Percentiles rank a stretch among this genome's conserved stretches.
phyloP scores from a whole-genome alignment of 2,797 vertebrate genomes.

The Diglossa cyanea region DNA sequence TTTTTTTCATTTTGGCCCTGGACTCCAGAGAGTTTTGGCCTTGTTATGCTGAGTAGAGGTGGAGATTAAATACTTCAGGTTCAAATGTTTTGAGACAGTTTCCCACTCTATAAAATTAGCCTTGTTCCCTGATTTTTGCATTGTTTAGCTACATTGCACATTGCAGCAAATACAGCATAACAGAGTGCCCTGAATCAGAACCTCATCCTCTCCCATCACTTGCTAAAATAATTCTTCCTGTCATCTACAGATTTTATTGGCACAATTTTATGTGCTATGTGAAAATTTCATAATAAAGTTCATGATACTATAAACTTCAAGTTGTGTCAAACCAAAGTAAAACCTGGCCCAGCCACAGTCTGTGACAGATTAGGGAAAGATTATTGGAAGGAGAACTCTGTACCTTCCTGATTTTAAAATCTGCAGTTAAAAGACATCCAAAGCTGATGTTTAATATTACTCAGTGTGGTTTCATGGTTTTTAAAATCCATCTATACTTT shows the following conservation, averaged over 20 bases:
- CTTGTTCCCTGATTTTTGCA: background rate
- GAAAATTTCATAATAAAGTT: background rate
- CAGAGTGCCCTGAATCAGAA: background rate
- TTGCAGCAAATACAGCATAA: background rate
- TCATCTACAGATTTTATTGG: background rate
- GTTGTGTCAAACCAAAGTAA: background rate
- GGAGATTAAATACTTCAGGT: background rate
- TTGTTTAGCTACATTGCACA: background rate
- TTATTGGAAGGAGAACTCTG: background rate
- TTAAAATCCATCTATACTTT: background rate
- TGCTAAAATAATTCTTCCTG: background rate
- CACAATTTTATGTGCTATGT: background rate
- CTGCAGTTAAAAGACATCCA: background rate
- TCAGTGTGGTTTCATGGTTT: background rate
- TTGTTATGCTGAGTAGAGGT: background rate
- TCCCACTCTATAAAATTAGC: background rate
- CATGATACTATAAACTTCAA: background rate
- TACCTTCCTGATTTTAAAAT: background rate
- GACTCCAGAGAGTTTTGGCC: background rate
- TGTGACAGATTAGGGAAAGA: background rate
- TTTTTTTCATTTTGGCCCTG: background rate
- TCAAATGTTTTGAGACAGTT: background rate
- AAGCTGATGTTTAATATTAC: background rate
- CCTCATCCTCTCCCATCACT: background rate
- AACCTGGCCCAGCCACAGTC: background rate